These are phyloP conservation scores for Tetranychus truncatus DNA, from an alignment of 2,888 invertebrate species.

Conservation along the genomic window DNA sequence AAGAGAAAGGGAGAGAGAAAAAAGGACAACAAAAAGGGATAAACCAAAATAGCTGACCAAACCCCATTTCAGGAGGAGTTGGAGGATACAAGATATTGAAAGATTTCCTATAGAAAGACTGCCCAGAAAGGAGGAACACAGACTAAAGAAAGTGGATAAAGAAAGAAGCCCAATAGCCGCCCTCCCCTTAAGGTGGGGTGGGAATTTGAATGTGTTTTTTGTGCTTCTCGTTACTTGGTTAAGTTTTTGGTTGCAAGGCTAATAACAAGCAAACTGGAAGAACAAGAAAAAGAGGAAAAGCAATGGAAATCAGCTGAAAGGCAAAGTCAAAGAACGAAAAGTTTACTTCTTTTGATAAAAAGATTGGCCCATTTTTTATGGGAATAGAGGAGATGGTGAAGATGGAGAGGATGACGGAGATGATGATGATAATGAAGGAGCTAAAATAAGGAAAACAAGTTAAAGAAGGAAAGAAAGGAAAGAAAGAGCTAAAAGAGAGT, in stretches of 20 bases:
- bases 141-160: not conserved
- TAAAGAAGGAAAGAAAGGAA: not conserved
- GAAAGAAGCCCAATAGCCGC: not conserved
- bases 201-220: not conserved
- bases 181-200: not conserved
- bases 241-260: not conserved
- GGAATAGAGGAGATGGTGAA: constrained; percentile 8
- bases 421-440: not conserved
- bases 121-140: not conserved
- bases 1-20: not conserved
- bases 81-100: not conserved
- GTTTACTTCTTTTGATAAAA: not conserved
- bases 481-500: not conserved
- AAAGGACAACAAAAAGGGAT: not conserved
- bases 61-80: not conserved
- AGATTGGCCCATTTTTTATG: constrained; percentile 7
- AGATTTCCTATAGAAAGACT: not conserved
- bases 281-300: not conserved
- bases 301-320: not conserved
- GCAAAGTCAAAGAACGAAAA: not conserved
- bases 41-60: not conserved
- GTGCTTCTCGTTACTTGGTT: not conserved
- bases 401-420: not conserved
- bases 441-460: not conserved
- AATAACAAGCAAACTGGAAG: not conserved